Evolutionary conservation across 2,797 vertebrate genomes (phyloP), one percentile per base, ranked within the genome.

Genomic region (Sebastes hubbsi): DNA sequence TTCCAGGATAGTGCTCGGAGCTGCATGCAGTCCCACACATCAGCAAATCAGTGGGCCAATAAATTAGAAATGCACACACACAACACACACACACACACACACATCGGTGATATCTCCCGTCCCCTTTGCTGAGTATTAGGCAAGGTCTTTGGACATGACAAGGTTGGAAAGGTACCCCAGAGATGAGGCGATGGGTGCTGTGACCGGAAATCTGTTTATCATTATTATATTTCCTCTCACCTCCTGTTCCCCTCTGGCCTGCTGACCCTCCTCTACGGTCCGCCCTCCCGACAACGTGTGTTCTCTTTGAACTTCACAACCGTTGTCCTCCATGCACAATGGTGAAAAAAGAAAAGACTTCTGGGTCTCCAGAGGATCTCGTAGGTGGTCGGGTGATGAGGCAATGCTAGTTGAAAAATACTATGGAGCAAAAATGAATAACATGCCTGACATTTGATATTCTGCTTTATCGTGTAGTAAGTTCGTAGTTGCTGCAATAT

Each of bases 111-210:
- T 49, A 18, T 80, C 71, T 80, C 29, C 56, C 63, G 69, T 88
- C 72, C 88, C 79, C 82, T 87, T 76, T 38, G 63, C 83, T 30
- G 13, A 75, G 78, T 77, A 52, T 88, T 78, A 82, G 77, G 71
- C 89, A 90, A 93, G 92, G 91, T 93, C 91, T 92, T 83, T 86
- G 89, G 90, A 91, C 87, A 80, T 87, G 88, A 91, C 92, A 90
- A 93, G 92, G 93, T 92, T 38, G 92, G 91, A 88, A 88, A 82
- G 78, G 58, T 88, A 80, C 91, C 89, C 93, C 52, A 77, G 94
- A 94, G 94, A 93, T 52, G 0, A 58, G 68, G 75, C 64, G 61
- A 84, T 85, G 80, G 79, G 22, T 32, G 32, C 77, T 22, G 81
- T 29, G 56, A 79, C 82, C 56, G 11, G 78, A 67, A 83, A 85